A percentile compares a stretch with the other conserved stretches of the same genome.
These are phyloP conservation scores for Bombus sylvicola DNA, from an alignment of 1,140 invertebrate species.

Conservation along the genomic window DNA sequence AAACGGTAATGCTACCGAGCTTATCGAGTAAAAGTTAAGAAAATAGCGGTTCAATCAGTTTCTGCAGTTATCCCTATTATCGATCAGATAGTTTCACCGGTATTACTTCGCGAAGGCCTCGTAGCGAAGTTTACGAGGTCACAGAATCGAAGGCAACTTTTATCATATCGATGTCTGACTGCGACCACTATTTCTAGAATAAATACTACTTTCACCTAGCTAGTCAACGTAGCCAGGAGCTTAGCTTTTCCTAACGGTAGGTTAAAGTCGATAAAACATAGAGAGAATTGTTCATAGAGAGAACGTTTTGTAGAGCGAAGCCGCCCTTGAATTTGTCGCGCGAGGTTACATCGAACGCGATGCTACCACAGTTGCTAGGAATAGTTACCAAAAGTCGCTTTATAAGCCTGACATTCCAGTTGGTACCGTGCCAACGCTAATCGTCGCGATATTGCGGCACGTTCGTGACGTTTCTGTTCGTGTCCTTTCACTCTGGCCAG, in stretches of 20 bases:
- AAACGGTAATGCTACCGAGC: no score
- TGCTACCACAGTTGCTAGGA: slow-evolving; percentile 7
- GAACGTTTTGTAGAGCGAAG: neutral
- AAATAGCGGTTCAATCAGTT: neutral
- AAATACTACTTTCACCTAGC: slow-evolving; percentile 18
- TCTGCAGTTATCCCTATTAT: neutral
- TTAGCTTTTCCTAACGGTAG: neutral
- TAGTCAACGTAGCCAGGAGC: neutral
- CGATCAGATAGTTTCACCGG: neutral
- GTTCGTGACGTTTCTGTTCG: slow-evolving; percentile 54
- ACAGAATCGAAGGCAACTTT: no score
- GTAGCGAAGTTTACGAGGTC: no score
- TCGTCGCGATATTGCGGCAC: slow-evolving; percentile 64
- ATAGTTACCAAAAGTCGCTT: slow-evolving; percentile 34
- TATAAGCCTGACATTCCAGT: slow-evolving; percentile 47
- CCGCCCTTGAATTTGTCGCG: slow-evolving; percentile 44
- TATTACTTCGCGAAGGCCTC: neutral
- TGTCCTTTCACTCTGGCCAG: slow-evolving; percentile 68
- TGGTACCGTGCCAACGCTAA: slow-evolving; percentile 57
- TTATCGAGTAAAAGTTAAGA: no score
- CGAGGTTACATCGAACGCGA: slow-evolving; percentile 40
- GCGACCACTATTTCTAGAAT: slow-evolving; percentile 20
- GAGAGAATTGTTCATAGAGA: neutral
- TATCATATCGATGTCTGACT: no score
- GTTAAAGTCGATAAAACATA: no score